phyloP scores from a whole-genome alignment of 2,113 vertebrate species.

The Phrynosoma platyrhinos region DNA sequence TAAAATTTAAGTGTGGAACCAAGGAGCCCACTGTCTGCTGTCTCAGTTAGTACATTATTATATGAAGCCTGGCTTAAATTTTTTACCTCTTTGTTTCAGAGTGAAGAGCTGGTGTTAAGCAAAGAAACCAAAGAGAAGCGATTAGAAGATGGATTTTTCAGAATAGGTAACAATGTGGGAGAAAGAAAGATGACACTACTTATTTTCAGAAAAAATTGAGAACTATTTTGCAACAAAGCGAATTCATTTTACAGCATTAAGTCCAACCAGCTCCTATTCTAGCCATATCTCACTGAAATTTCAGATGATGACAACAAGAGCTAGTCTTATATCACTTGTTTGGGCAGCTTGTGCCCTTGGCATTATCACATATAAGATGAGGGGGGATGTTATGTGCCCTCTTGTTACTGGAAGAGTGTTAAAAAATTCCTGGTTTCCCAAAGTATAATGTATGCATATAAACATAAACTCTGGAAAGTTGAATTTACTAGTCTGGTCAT shows the following conservation, averaged over 20 bases:
- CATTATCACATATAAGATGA: not conserved
- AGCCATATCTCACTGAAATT: not conserved
- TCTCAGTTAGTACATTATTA: not conserved
- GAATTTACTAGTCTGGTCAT: not conserved
- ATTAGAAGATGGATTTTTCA: constrained; percentile 93
- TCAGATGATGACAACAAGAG: not conserved
- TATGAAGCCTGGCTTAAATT: constrained; percentile 4
- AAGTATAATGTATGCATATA: not conserved
- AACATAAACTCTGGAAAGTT: not conserved
- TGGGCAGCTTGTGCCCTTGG: not conserved
- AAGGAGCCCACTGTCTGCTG: not conserved
- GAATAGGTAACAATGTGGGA: constrained; percentile 83
- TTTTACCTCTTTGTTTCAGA: constrained; percentile 69
- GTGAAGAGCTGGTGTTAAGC: constrained; percentile 78
- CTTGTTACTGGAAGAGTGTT: not conserved
- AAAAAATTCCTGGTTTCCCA: not conserved
- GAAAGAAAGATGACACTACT: not conserved
- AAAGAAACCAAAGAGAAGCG: constrained; percentile 93
- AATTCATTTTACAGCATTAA: not conserved
- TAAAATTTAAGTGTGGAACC: constrained; percentile 18
- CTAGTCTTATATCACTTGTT: not conserved
- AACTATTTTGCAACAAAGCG: not conserved
- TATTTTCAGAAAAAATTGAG: not conserved
- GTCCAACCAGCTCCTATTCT: not conserved
- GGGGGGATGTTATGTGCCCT: no score